phyloP scores from a whole-genome alignment of 2,888 invertebrate species.

The Germaria angustata region DNA sequence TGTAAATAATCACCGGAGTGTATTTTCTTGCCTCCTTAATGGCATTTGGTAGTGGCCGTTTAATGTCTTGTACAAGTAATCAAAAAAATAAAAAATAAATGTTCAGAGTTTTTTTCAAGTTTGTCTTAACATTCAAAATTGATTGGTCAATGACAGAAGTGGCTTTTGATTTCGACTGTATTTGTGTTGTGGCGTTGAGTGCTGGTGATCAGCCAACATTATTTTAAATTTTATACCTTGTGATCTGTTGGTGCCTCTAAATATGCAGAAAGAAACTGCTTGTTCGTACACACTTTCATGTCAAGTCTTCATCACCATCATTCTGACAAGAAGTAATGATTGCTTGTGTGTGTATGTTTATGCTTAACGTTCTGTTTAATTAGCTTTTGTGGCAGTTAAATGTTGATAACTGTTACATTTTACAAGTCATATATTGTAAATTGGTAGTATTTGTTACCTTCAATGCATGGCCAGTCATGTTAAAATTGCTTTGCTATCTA shows the following conservation, averaged over 20 bases:
- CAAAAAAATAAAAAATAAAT: slow-evolving; percentile 57
- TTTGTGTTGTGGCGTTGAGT: background rate
- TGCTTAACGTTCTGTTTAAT: slow-evolving; percentile 59
- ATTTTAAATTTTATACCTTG: slow-evolving; percentile 42
- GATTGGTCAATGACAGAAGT: slow-evolving; percentile 59
- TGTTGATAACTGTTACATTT: slow-evolving; percentile 64
- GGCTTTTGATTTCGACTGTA: background rate
- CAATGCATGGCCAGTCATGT: background rate
- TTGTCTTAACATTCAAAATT: slow-evolving; percentile 55
- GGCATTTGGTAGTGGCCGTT: slow-evolving; percentile 54
- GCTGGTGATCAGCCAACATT: slow-evolving; percentile 19
- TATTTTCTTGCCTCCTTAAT: slow-evolving; percentile 48
- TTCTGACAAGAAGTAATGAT: slow-evolving; percentile 13
- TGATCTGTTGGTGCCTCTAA: slow-evolving; percentile 25
- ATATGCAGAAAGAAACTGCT: slow-evolving; percentile 9
- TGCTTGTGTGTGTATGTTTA: slow-evolving; percentile 4
- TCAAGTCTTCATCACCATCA: slow-evolving; percentile 54
- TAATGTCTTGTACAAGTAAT: slow-evolving; percentile 64
- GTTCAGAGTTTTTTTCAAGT: slow-evolving; percentile 32
- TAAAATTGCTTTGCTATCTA: background rate
- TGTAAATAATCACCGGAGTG: slow-evolving; percentile 42
- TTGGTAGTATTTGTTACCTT: background rate
- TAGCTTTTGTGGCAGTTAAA: slow-evolving; percentile 63
- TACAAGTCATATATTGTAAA: slow-evolving; percentile 58
- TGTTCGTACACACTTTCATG: slow-evolving; percentile 22